Conservation (phyloP, 2,113 vertebrate genomes). For the Tachuris rubrigastra region DNA sequence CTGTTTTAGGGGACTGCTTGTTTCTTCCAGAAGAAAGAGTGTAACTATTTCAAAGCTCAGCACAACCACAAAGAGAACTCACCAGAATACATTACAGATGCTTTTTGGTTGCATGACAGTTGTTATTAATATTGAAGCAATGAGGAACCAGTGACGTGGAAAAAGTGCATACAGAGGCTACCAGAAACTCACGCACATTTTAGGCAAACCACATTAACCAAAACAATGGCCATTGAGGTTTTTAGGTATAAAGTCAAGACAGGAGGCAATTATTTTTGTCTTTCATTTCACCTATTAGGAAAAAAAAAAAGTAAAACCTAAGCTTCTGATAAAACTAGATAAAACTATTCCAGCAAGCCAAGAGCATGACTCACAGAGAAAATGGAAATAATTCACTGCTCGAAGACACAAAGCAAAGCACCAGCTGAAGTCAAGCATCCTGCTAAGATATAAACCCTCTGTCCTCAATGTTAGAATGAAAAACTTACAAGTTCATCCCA, state of each 20-base stretch:
- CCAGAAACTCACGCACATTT: neutral
- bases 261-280: neutral
- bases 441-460: neutral
- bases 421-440: neutral
- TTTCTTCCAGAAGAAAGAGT: neutral
- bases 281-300: neutral
- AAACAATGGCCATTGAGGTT: neutral
- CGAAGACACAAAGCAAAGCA: neutral
- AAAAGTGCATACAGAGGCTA: neutral
- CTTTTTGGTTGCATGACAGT: neutral
- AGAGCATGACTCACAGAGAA: neutral
- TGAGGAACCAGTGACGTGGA: neutral
- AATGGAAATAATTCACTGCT: neutral
- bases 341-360: neutral
- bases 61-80: neutral
- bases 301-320: neutral
- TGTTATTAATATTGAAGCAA: slow-evolving; percentile 4
- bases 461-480: neutral
- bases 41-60: neutral
- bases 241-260: neutral
- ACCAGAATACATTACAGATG: neutral
- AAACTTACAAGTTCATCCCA: neutral
- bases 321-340: neutral
- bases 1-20: neutral
- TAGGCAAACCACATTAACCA: neutral